Base-by-base conservation (phyloP, 2,113 vertebrate genomes). In the Tenrec ecaudatus region DNA sequence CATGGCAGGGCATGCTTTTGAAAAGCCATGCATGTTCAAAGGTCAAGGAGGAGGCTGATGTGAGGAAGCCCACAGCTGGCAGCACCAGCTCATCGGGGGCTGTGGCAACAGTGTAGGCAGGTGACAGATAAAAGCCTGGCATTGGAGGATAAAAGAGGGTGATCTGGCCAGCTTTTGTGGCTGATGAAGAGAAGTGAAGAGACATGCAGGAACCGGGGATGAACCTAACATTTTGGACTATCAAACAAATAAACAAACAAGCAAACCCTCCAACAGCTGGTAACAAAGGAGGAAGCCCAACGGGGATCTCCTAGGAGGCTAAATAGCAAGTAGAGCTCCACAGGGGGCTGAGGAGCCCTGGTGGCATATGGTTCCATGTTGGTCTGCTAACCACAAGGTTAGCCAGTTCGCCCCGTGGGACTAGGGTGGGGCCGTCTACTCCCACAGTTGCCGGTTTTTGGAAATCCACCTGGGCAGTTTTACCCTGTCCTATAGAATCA, bases 91-190 rank as follows among this genome's bases (percentile, higher is more conserved):
- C 64, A 40, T 58, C 29, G 23, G 86, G 92, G 92, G 92, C 68
- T 33, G n/a, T 82, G 0, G 2, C 57, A 92, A 75, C 88, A 76
- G 77, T 57, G 19, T 38, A 93, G 77, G 60, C 86, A 90, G 25
- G 77, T 90, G 76, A 68, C 3, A 86, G 88, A 86, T 83, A 90
- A 93, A 94, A 79, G 78, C 62, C 79, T 77, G 53, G 89, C 85
- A 36, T 15, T 36, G 64, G 60, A 38, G 68, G 53, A 86, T 89
- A 85, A 62, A 95, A 95, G 92, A 84, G 76, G 82, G 83, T 38
- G 92, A 79, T 95, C 64, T 69, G 85, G 89, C 79, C 95, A 93
- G 96, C 94, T 96, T 96, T 95, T 94, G 90, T 36, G 14, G 12
- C 94, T 96, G 90, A 97, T 97, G 95, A 95, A 84, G 77, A 82